Base-by-base conservation (phyloP, 2,888 invertebrate species). In the Coecobrya sp. region DNA sequence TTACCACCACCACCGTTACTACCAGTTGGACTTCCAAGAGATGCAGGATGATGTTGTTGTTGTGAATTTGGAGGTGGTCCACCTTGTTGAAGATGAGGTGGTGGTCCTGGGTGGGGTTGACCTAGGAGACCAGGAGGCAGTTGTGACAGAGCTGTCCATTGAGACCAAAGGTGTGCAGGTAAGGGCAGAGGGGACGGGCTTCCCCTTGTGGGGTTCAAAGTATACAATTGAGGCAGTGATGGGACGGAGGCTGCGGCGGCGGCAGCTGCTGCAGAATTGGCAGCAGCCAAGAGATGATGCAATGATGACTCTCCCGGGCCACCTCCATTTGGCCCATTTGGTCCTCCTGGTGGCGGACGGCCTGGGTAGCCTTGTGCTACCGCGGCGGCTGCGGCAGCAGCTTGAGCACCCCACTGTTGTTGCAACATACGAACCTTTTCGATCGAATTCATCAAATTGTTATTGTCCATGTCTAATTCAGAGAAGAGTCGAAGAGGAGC, bases 391-490 rank as follows among this genome's bases (percentile, higher is more conserved):
- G 92, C 93, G 7, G 92, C 93, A 45, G 93, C 93, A 76, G 93
- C 93, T 76, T 90, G 70, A 89, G 94, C 93, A 91, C 94, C 91
- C 94, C 93, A 95, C 86, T 94, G 94, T 89, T 95, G 95, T 91
- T 95, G 96, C 82, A 96, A 96, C 25, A 95, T 95, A 2, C 96
- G 94, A 11, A 96, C 96, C 91, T 95, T 95, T 93, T 96, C 96
- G 93, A 95, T 95, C 95, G 96, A 95, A 95, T 96, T 96, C 96
- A 97, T 96, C 95, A 96, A 96, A 95, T 97, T 96, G 25, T 96
- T 96, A 95, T 96, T 97, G 95, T 96, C 96, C 81, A 96, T 96
- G 94, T 97, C 96, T 4, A 96, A 96, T 86, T 97, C 97, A 7
- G 97, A 96, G 95, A 96, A 97, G 5, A 97, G 96, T 42, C 97